Percentiles rank a stretch among this genome's conserved stretches.
Conservation (phyloP, 2,888 invertebrate species). For the Latrodectus elegans region DNA sequence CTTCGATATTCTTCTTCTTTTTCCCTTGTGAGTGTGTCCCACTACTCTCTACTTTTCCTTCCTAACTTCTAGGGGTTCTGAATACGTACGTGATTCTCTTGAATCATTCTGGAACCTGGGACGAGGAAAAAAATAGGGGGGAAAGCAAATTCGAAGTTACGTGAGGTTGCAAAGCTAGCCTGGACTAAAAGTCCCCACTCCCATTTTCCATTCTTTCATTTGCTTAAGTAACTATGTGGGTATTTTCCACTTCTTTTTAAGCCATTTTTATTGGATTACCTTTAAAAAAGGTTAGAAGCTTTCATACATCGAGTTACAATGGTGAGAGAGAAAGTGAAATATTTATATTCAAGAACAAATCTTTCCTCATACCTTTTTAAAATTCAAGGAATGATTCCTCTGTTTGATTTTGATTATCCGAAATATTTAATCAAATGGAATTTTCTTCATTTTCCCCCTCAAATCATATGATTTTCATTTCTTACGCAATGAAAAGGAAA, state of each 20-base stretch:
- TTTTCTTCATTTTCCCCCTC: too few species aligned
- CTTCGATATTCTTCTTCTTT: constrained; percentile 17
- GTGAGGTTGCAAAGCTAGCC: constrained; percentile 42
- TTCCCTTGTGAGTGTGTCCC: constrained; percentile 10
- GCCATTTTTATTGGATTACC: constrained; percentile 38
- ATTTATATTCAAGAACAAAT: too few species aligned
- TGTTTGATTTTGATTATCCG: too few species aligned
- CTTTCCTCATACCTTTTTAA: too few species aligned
- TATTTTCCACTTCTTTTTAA: constrained; percentile 30
- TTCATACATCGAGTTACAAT: neutral
- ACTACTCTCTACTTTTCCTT: neutral
- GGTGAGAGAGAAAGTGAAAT: too few species aligned
- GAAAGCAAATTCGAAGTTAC: constrained; percentile 35
- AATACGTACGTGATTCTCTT: constrained; percentile 56
- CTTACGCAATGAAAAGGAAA: too few species aligned
- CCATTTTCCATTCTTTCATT: constrained; percentile 27
- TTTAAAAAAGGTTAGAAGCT: constrained; percentile 24
- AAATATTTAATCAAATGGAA: too few species aligned
- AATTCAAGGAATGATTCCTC: too few species aligned
- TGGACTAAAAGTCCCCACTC: constrained; percentile 16
- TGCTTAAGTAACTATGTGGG: constrained; percentile 62
- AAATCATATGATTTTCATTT: too few species aligned
- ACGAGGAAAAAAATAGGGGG: neutral
- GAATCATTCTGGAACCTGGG: constrained; percentile 39
- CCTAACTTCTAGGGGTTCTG: constrained; percentile 26